Percentiles rank a stretch among this genome's conserved stretches.
phyloP scores from a whole-genome alignment of 30 jellyfish, hydroid and myxozoan species.

The Clytia hemisphaerica region DNA sequence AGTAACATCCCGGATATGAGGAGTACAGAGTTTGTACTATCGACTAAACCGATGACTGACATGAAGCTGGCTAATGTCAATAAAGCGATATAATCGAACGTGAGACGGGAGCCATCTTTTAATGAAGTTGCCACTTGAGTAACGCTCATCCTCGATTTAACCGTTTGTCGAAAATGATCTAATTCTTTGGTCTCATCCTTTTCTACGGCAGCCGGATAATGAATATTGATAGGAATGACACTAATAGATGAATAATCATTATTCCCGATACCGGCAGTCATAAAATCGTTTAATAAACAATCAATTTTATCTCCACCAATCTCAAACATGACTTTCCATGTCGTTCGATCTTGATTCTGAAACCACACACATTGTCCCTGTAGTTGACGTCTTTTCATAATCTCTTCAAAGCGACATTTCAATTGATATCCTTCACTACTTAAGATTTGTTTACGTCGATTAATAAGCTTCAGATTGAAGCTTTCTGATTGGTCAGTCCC shows the following conservation, averaged over 20 bases:
- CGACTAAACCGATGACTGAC: slow-evolving; percentile 25
- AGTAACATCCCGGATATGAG: slow-evolving; percentile 29
- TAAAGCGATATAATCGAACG: slow-evolving; percentile 16
- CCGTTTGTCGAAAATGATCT: slow-evolving; percentile 6
- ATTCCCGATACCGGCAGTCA: slow-evolving; percentile 20
- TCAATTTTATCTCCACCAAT: background rate
- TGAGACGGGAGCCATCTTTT: slow-evolving; percentile 11
- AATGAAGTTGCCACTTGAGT: slow-evolving; percentile 16
- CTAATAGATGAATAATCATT: slow-evolving; percentile 14
- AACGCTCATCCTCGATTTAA: slow-evolving; percentile 26
- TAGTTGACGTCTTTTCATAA: too few relatives aligned
- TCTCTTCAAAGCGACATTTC: too few relatives aligned
- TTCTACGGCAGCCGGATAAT: slow-evolving; percentile 25
- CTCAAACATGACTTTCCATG: background rate
- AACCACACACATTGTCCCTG: too few relatives aligned
- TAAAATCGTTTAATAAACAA: background rate
- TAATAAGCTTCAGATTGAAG: too few relatives aligned
- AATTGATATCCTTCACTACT: too few relatives aligned
- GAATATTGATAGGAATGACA: slow-evolving; percentile 5
- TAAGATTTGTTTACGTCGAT: too few relatives aligned
- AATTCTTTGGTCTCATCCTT: background rate
- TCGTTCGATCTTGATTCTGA: too few relatives aligned
- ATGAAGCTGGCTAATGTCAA: slow-evolving; percentile 17
- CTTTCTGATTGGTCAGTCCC: too few relatives aligned
- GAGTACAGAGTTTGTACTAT: slow-evolving; percentile 23